A percentile compares a stretch with the other conserved stretches of the same genome.
phyloP scores from a whole-genome alignment of 2,888 invertebrate species.

The Apomyelois bistriatella region DNA sequence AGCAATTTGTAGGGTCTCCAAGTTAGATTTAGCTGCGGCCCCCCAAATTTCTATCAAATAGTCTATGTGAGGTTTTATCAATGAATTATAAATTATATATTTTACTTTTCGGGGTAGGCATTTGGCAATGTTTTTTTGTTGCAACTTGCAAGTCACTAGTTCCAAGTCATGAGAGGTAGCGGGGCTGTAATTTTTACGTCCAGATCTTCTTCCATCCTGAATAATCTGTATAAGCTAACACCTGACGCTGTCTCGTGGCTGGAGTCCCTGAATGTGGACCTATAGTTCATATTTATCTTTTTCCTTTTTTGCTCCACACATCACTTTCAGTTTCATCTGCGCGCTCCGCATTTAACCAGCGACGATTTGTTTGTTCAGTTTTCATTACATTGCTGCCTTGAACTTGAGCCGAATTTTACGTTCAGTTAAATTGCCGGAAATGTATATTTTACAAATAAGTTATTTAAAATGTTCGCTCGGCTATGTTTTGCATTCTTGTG shows the following conservation, averaged over 20 bases:
- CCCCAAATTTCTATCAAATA: too few species aligned
- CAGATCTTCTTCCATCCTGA: too few species aligned
- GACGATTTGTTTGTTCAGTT: slow-evolving; percentile 41
- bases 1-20: too few species aligned
- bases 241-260: too few species aligned
- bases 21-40: too few species aligned
- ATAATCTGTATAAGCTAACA: too few species aligned
- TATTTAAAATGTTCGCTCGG: not conserved
- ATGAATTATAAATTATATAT: too few species aligned
- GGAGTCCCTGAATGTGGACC: too few species aligned
- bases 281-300: too few species aligned
- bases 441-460: slow-evolving; percentile 23
- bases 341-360: slow-evolving; percentile 32
- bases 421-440: slow-evolving; percentile 30
- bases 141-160: slow-evolving; percentile 18
- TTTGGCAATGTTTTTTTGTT: too few species aligned
- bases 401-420: slow-evolving; percentile 43
- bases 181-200: not conserved
- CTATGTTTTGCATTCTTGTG: slow-evolving; percentile 2
- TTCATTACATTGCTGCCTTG: slow-evolving; percentile 54
- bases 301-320: slow-evolving; percentile 28
- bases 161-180: not conserved
- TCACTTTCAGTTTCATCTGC: slow-evolving; percentile 50
- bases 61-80: too few species aligned
- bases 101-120: too few species aligned